Conservation (phyloP, 2,888 invertebrate genomes). For the Branchellion lobata region DNA sequence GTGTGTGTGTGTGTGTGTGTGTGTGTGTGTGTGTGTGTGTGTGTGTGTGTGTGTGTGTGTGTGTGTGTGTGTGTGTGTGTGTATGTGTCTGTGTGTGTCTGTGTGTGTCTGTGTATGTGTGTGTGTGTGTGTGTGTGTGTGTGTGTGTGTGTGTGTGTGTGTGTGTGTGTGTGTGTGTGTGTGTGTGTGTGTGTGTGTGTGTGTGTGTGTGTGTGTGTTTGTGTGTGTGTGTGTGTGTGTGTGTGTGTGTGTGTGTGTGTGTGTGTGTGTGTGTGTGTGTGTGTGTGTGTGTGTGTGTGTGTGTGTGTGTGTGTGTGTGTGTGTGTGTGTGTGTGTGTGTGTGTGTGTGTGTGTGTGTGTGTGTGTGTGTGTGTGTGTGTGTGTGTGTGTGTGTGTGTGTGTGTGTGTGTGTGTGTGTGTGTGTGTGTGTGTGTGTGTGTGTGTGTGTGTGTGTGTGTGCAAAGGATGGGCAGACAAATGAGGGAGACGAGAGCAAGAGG, state of each 20-base stretch:
- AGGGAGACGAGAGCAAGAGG: too few relatives aligned
- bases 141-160: too few relatives aligned
- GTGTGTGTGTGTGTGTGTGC: conserved; percentile 42
- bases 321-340: conserved; percentile 29
- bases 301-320: conserved; percentile 29
- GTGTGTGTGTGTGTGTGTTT: conserved; percentile 27
- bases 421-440: conserved; percentile 39
- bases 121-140: too few relatives aligned
- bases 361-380: conserved; percentile 37
- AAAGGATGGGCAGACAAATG: too few relatives aligned
- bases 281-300: conserved; percentile 26
- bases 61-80: too few relatives aligned
- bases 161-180: conserved; percentile 43
- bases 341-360: conserved; percentile 29
- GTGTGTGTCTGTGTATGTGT: too few relatives aligned
- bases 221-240: conserved; percentile 29
- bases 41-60: too few relatives aligned
- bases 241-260: conserved; percentile 29
- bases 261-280: conserved; percentile 24
- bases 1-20: too few relatives aligned
- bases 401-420: conserved; percentile 33
- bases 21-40: too few relatives aligned
- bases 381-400: conserved; percentile 37
- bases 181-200: conserved; percentile 24
- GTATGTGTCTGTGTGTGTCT: too few relatives aligned